A percentile compares a stretch with the other conserved stretches of the same genome.
Conservation (phyloP, 2,888 invertebrate species). For the Macrosiphum euphorbiae region DNA sequence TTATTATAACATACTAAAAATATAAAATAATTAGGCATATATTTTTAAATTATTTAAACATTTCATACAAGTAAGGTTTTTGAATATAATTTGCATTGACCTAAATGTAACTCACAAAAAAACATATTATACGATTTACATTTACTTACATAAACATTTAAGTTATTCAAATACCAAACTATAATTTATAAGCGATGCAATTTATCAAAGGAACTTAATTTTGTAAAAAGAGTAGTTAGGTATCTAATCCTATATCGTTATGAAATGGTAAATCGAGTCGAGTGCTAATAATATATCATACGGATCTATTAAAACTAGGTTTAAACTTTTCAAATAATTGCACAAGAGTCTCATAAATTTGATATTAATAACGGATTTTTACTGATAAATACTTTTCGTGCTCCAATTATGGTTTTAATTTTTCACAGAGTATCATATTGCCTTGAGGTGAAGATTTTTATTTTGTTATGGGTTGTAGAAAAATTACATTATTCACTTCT, state of each 20-base stretch:
- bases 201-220: not conserved
- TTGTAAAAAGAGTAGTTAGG: not conserved
- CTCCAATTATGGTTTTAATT: not conserved
- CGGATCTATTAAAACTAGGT: not conserved
- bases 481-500: not conserved
- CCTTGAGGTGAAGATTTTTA: not conserved
- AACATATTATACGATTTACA: not conserved
- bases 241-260: not conserved
- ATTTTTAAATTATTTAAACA: not conserved
- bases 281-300: not conserved
- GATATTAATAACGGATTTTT: not conserved
- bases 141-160: not conserved
- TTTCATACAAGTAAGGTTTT: not conserved
- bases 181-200: not conserved
- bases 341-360: not conserved
- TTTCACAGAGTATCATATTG: not conserved
- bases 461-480: not conserved
- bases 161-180: too few relatives aligned
- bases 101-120: not conserved
- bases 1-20: not conserved
- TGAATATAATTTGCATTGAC: not conserved
- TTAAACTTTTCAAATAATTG: not conserved
- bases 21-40: not conserved
- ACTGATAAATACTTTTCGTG: not conserved
- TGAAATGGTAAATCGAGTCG: not conserved